These are phyloP conservation scores for Morbakka virulenta DNA, from an alignment of 30 jellyfish, hydroid and myxozoan species.

Conservation along the genomic window DNA sequence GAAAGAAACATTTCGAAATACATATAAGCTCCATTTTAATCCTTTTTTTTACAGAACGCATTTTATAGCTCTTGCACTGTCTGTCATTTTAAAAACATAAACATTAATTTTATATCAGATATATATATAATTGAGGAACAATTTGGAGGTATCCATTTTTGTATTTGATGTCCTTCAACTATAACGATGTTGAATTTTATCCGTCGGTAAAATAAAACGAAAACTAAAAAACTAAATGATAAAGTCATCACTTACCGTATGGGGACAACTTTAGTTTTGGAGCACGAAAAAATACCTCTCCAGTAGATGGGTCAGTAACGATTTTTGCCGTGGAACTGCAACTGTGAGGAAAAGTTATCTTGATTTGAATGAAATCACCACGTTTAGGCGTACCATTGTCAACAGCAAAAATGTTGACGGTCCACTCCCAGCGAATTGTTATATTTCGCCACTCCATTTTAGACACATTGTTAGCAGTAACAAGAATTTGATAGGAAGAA, in stretches of 20 bases:
- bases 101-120: too few species aligned
- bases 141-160: too few species aligned
- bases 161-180: too few species aligned
- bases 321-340: constrained; percentile 50
- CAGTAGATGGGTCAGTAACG: constrained; percentile 57
- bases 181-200: neutral
- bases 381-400: constrained; percentile 80
- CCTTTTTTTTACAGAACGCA: too few species aligned
- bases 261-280: constrained; percentile 66
- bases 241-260: constrained; percentile 18
- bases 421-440: constrained; percentile 40
- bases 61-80: too few species aligned
- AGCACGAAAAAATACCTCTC: constrained; percentile 63
- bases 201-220: neutral
- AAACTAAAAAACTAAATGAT: neutral
- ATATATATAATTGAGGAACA: too few species aligned
- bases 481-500: neutral
- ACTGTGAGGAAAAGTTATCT: constrained; percentile 36
- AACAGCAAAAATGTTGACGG: constrained; percentile 57
- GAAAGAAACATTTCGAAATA: too few species aligned
- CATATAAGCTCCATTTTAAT: too few species aligned
- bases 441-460: constrained; percentile 17
- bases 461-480: constrained; percentile 11
- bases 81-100: too few species aligned
- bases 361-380: constrained; percentile 64